Conservation (phyloP, 2,113 vertebrate species). For the Montifringilla adamsi region DNA sequence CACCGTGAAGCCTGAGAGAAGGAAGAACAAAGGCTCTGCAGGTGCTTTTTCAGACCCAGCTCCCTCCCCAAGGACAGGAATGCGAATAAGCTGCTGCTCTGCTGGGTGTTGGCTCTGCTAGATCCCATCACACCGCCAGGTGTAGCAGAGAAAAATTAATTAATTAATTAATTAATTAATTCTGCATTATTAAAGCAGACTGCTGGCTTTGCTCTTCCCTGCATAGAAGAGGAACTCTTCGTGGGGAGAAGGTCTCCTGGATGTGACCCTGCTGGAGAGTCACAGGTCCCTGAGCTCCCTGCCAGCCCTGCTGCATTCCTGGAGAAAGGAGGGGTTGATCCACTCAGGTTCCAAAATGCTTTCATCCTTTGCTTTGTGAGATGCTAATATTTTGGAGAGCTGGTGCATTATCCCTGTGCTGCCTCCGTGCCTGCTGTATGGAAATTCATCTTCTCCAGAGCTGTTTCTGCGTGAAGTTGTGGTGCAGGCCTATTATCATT, state of each 20-base stretch:
- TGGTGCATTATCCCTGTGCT: background rate
- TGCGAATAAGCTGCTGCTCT: background rate
- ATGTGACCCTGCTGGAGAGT: background rate
- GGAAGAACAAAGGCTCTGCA: background rate
- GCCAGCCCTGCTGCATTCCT: background rate
- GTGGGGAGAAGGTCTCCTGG: background rate
- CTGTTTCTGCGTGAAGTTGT: slow-evolving; percentile 44
- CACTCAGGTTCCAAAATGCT: background rate
- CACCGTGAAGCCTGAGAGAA: rapidly evolving
- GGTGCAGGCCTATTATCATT: slow-evolving; percentile 63
- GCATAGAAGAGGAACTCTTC: background rate
- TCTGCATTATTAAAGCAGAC: background rate
- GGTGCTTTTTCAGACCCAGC: background rate
- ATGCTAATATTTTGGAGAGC: background rate
- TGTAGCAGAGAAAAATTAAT: background rate
- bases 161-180: background rate
- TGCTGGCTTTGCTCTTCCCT: background rate
- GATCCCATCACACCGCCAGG: rapidly evolving
- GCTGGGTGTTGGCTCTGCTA: background rate
- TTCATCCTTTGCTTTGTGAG: background rate
- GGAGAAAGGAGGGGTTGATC: background rate
- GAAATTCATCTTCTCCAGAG: slow-evolving; percentile 49
- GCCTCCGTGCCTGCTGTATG: background rate
- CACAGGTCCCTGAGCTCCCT: rapidly evolving
- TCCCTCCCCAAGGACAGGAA: rapidly evolving